Percentiles rank a stretch among this genome's conserved stretches.
These are phyloP conservation scores for Pipistrellus pygmaeus DNA, from an alignment of 2,797 vertebrate genomes.

Conservation along the genomic window DNA sequence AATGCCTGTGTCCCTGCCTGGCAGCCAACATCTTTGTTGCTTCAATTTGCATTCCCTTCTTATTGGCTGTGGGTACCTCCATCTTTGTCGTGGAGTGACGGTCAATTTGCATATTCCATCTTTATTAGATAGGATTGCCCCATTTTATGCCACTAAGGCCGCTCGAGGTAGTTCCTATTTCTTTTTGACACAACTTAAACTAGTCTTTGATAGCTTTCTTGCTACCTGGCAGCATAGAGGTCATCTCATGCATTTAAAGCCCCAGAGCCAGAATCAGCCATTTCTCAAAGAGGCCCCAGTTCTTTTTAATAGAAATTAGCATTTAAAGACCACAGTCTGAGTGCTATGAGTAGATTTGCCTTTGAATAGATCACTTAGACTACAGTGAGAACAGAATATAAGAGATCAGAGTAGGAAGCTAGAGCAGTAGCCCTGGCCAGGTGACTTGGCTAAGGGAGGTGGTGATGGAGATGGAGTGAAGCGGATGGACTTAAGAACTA, in stretches of 20 bases:
- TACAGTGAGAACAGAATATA: neutral
- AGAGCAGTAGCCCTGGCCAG: neutral
- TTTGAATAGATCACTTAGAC: neutral
- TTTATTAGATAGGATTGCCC: neutral
- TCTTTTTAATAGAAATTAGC: neutral
- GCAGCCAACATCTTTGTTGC: too few relatives aligned
- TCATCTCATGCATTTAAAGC: neutral
- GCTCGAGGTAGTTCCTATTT: neutral
- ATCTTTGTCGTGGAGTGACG: too few relatives aligned
- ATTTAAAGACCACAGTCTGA: neutral
- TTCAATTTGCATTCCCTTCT: too few relatives aligned
- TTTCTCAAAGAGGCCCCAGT: neutral
- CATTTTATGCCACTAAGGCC: neutral
- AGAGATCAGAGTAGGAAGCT: conserved; percentile 22
- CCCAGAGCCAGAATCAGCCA: neutral
- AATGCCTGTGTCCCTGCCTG: too few relatives aligned
- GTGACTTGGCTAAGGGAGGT: neutral
- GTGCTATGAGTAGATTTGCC: neutral
- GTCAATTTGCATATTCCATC: too few relatives aligned
- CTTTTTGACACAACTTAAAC: neutral
- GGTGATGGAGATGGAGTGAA: neutral
- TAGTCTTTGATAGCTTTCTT: neutral
- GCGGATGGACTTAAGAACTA: neutral
- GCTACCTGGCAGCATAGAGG: neutral
- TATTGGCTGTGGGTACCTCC: too few relatives aligned